Evolutionary conservation across 2,888 invertebrate species (phyloP), one percentile per base, ranked within the genome.

Genomic region (Cheilosia soror): DNA sequence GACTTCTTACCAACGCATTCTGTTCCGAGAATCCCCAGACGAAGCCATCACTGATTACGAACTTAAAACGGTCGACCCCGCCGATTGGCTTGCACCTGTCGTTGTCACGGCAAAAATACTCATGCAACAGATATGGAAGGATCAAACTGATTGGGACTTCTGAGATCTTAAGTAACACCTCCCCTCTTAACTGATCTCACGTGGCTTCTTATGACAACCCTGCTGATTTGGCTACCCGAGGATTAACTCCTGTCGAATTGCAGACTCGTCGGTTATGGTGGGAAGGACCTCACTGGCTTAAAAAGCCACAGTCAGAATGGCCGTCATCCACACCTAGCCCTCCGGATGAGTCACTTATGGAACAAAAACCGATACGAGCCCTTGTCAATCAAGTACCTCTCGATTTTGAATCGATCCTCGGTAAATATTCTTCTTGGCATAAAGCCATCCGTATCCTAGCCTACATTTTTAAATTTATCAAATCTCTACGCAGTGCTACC

Each of bases 1-100:
- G 55, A 57, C 83, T 2, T 58, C 81, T 20, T 88, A 71, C 55
- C 88, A 88, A 68, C 49, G 83, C 20, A 87, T 88, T 42, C 37
- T 87, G 7, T 87, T 87, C 33, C 66, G 84, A 42, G 13, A 60
- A 20, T 51, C 62, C n/a, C 75, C 62, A 2, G 20, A 40, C 40
- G 75, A 66, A 11, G 11, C 27, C 27, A 40, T 86, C 4, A 5
- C 31, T 20, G 73, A 77, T 33, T 87, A 55, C 40, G 66, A 75
- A 47, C 47, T 87, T 20, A 49, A 71, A 4, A 75, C 27, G 5
- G 47, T 47, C 2, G 87, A 80, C 25, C 77, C 84, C 66, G 20
- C 31, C 31, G 71, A 76, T 5, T 87, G 82, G 79, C 27, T 86
- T 11, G 77, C 77, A 11, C 83, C 81, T 3, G 37, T 80, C 1